Percentiles rank a stretch among this genome's conserved stretches.
phyloP scores from a whole-genome alignment of 2,797 vertebrate genomes.

The Megaceryle alcyon region DNA sequence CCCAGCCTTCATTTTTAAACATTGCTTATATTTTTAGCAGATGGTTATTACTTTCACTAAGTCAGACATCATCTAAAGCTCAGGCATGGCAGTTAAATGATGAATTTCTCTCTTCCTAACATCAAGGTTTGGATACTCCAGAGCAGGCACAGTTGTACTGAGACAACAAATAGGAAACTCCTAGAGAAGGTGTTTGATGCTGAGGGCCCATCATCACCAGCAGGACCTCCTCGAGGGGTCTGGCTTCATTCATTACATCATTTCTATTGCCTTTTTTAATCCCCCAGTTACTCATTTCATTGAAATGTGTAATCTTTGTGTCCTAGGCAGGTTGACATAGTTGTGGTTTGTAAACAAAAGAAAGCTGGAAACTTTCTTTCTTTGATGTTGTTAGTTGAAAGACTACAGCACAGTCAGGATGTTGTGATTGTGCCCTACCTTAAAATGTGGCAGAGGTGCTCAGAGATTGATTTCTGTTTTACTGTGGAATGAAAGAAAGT shows the following conservation, averaged over 20 bases:
- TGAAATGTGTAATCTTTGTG: neutral
- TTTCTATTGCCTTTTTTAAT: neutral
- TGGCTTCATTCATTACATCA: fast-evolving
- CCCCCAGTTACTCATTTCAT: neutral
- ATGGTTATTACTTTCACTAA: neutral
- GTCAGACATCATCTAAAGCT: neutral
- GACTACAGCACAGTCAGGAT: fast-evolving
- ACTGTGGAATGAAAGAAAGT: neutral
- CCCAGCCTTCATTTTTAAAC: neutral
- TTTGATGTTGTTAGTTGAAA: neutral
- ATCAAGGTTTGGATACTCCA: neutral
- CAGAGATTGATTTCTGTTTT: neutral
- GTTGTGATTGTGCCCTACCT: neutral
- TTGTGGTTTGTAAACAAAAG: neutral
- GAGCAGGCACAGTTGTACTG: neutral
- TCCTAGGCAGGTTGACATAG: neutral
- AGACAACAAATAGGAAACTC: neutral
- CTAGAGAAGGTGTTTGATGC: neutral
- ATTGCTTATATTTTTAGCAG: neutral
- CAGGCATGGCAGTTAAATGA: neutral
- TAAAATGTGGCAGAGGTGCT: neutral
- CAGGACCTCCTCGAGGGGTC: neutral
- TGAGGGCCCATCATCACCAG: neutral
- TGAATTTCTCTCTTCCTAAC: neutral
- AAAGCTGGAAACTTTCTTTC: neutral